Percentiles rank a stretch among this genome's conserved stretches.
Conservation (phyloP, 2,113 vertebrate genomes). For the Plotosus lineatus region DNA sequence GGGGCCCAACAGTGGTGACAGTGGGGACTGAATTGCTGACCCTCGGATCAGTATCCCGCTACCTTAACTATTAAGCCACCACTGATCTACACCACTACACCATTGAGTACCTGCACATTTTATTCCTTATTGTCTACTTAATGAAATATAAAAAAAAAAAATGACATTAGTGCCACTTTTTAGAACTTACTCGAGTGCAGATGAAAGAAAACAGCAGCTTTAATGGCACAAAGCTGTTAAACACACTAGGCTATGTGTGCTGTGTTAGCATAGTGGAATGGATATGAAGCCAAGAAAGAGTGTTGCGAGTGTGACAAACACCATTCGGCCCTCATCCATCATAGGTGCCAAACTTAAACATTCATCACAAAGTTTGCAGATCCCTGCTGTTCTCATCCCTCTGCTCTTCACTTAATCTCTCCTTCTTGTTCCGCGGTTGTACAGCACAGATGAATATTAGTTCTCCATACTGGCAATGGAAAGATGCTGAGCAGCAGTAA, state of each 20-base stretch:
- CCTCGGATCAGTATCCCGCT: no score
- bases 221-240: slow-evolving; percentile 60
- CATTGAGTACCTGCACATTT: neutral
- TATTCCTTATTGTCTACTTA: neutral
- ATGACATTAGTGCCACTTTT: slow-evolving; percentile 47
- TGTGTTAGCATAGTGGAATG: slow-evolving; percentile 55
- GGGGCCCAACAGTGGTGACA: no score
- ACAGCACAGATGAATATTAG: slow-evolving; percentile 58
- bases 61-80: no score
- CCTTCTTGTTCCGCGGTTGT: slow-evolving; percentile 35
- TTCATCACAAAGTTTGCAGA: slow-evolving; percentile 76
- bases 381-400: slow-evolving; percentile 63
- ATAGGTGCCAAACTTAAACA: slow-evolving; percentile 72
- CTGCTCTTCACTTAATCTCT: slow-evolving; percentile 48
- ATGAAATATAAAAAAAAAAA: slow-evolving; percentile 10
- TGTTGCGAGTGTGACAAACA: slow-evolving; percentile 74
- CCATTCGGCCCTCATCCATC: slow-evolving; percentile 73
- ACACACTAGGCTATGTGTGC: slow-evolving; percentile 33
- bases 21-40: no score
- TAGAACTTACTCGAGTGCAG: slow-evolving; percentile 52
- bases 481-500: slow-evolving; percentile 77
- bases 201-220: slow-evolving; percentile 62
- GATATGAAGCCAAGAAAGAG: slow-evolving; percentile 67
- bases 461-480: slow-evolving; percentile 61
- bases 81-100: no score